Percentiles rank a stretch among this genome's conserved stretches.
phyloP scores from a whole-genome alignment of 53 echinoderm and acorn worm genomes.

The Temnopleurus reevesii region DNA sequence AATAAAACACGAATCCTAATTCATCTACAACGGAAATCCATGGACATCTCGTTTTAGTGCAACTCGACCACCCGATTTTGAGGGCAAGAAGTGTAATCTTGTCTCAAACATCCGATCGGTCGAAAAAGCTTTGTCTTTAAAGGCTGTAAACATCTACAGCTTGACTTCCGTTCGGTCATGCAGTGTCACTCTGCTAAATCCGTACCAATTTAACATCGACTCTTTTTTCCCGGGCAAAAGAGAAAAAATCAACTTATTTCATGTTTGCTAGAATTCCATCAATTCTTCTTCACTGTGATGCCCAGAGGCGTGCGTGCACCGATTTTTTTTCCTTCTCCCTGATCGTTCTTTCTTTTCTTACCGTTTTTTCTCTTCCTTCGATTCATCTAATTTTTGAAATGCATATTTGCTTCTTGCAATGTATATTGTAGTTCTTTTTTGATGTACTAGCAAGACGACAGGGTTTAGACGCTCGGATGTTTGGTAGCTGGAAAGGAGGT shows the following conservation, averaged over 20 bases:
- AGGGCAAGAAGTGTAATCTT: not conserved
- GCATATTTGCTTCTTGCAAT: conserved; percentile 27
- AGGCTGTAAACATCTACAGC: not conserved
- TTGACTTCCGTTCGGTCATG: not conserved
- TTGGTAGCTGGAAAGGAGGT: not conserved
- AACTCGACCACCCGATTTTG: not conserved
- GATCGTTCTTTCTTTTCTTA: too few relatives aligned
- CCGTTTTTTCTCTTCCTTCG: not conserved
- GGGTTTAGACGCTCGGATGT: not conserved
- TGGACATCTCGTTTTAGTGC: too few relatives aligned
- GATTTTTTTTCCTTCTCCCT: not conserved
- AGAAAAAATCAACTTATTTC: conserved; percentile 7
- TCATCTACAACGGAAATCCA: not conserved
- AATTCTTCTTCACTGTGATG: not conserved
- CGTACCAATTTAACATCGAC: conserved; percentile 32
- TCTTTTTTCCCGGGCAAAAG: conserved; percentile 7
- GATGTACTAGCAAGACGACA: not conserved
- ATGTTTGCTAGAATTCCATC: conserved; percentile 35
- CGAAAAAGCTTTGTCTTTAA: not conserved
- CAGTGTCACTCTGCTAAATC: conserved; percentile 18
- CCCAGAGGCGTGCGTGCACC: conserved; percentile 1
- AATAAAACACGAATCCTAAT: too few relatives aligned
- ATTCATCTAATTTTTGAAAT: conserved; percentile 24
- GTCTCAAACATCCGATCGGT: not conserved
- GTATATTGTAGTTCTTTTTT: not conserved